A percentile compares a stretch with the other conserved stretches of the same genome.
Evolutionary conservation across 2,888 invertebrate genomes (phyloP).

Genomic region (Muscina levida): DNA sequence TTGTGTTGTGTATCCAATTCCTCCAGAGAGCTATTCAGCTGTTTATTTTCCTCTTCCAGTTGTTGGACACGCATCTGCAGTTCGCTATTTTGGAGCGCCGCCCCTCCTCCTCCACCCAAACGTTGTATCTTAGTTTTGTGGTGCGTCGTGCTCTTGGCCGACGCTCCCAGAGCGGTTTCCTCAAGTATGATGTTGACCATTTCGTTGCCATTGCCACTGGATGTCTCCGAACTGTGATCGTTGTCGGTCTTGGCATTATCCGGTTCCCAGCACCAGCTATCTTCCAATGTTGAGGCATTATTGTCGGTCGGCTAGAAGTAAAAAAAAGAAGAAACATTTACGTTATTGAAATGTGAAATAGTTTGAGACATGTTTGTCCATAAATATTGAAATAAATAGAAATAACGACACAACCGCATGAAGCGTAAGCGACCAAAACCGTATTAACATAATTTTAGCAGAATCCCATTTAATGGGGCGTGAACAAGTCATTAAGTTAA

Average conservation of each 20-base stretch:
- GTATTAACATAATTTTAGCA: too few species aligned
- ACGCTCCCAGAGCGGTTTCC: conserved; percentile 64
- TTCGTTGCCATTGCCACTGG: conserved; percentile 70
- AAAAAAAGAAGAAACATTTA: conserved; percentile 11
- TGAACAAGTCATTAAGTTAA: conserved; percentile 54
- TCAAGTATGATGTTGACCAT: conserved; percentile 73
- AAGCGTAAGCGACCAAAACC: too few species aligned
- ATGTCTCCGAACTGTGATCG: conserved; percentile 69
- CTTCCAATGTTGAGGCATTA: conserved; percentile 74
- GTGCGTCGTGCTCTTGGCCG: conserved; percentile 70
- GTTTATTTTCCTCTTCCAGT: conserved; percentile 80
- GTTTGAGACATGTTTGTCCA: conserved; percentile 58
- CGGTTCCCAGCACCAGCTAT: conserved; percentile 80
- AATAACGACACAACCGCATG: background rate
- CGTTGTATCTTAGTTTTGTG: conserved; percentile 79
- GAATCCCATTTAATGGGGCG: conserved; percentile 38
- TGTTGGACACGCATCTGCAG: conserved; percentile 80
- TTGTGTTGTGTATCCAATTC: conserved; percentile 88
- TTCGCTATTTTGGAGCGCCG: conserved; percentile 50
- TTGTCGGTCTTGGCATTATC: conserved; percentile 74
- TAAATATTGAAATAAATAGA: conserved; percentile 50
- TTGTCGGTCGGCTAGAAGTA: conserved; percentile 70
- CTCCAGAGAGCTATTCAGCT: conserved; percentile 82
- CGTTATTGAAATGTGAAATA: background rate
- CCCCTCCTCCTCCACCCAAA: conserved; percentile 52